Percentiles rank a stretch among this genome's conserved stretches.
Evolutionary conservation across 2,888 invertebrate genomes (phyloP).

Genomic region (Habrosyne pyritoides): DNA sequence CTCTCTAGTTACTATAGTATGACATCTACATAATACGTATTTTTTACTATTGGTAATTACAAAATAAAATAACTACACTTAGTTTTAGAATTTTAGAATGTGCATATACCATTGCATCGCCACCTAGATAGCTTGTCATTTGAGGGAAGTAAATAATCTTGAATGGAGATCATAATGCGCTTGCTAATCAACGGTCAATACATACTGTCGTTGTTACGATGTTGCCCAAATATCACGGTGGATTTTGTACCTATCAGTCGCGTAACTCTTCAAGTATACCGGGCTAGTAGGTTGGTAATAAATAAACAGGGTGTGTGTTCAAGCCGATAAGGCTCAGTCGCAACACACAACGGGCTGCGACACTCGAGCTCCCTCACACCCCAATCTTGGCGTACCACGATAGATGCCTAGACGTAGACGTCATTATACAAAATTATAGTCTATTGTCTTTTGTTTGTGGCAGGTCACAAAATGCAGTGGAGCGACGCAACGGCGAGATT

Average conservation of each 20-base stretch:
- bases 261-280: slow-evolving; percentile 44
- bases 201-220: slow-evolving; percentile 15
- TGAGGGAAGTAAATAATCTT: slow-evolving; percentile 15
- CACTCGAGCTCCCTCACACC: slow-evolving; percentile 26
- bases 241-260: slow-evolving; percentile 44
- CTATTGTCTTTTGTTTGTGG: slow-evolving; percentile 63
- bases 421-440: slow-evolving; percentile 61
- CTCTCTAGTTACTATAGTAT: neutral
- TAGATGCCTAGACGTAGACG: slow-evolving; percentile 45
- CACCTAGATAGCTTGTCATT: slow-evolving; percentile 24
- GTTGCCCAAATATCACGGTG: slow-evolving; percentile 46
- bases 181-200: slow-evolving; percentile 4
- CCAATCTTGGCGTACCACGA: slow-evolving; percentile 44
- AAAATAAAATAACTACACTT: too few relatives aligned
- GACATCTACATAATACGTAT: too few relatives aligned
- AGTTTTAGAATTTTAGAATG: neutral
- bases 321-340: slow-evolving; percentile 71
- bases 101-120: neutral
- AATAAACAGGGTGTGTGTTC: slow-evolving; percentile 79
- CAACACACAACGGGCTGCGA: slow-evolving; percentile 40
- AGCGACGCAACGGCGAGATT: slow-evolving; percentile 69
- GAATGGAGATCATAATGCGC: slow-evolving; percentile 12
- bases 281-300: slow-evolving; percentile 67
- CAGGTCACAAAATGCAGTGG: slow-evolving; percentile 68
- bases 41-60: too few relatives aligned